A percentile compares a stretch with the other conserved stretches of the same genome.
Conservation (phyloP, 2,113 vertebrate genomes). For the Sander vitreus region DNA sequence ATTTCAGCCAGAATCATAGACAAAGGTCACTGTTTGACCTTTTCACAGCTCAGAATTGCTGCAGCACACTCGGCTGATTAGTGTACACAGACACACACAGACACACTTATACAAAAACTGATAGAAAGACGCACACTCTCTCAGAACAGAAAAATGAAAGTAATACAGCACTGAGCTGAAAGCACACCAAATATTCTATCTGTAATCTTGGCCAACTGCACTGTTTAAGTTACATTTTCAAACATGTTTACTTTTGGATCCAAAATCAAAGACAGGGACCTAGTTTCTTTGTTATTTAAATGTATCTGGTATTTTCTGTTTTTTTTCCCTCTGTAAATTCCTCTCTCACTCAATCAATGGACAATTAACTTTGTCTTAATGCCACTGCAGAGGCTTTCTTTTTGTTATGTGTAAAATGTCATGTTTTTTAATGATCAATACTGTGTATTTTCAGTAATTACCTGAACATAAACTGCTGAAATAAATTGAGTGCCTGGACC, state of each 20-base stretch:
- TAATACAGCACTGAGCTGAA: conserved; percentile 54
- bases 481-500: not conserved
- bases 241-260: conserved; percentile 65
- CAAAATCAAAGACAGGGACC: conserved; percentile 54
- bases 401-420: conserved; percentile 67
- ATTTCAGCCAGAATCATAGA: conserved; percentile 78
- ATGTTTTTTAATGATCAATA: conserved; percentile 71
- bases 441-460: conserved; percentile 52
- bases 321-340: conserved; percentile 50
- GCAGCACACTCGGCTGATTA: conserved; percentile 65
- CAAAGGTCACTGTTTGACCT: conserved; percentile 81
- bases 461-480: conserved; percentile 19
- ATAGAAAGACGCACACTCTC: conserved; percentile 42
- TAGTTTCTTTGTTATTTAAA: conserved; percentile 57
- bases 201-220: conserved; percentile 49
- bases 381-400: conserved; percentile 31
- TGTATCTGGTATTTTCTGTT: conserved; percentile 45
- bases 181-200: conserved; percentile 50
- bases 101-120: conserved; percentile 25
- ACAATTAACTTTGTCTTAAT: conserved; percentile 63
- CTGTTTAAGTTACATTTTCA: conserved; percentile 54
- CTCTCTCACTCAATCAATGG: conserved; percentile 57
- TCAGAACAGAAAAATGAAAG: conserved; percentile 57
- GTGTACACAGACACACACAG: conserved; percentile 40
- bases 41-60: conserved; percentile 74